Percentiles rank a stretch among this genome's conserved stretches.
Evolutionary conservation across 1,140 invertebrate species (phyloP).

Genomic region (Drosophila gunungcola): DNA sequence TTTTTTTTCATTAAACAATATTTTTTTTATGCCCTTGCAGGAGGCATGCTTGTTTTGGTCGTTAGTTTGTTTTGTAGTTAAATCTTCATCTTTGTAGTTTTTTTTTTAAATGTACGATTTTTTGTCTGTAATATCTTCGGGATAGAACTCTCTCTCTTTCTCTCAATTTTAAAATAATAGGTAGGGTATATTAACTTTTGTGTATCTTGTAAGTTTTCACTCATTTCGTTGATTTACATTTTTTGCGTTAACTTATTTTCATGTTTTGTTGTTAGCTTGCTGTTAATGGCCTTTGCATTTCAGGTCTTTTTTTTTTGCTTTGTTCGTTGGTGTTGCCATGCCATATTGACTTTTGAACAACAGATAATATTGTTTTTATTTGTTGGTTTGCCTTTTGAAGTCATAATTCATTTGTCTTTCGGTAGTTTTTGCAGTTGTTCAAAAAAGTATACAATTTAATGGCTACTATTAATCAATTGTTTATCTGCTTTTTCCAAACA

Average conservation of each 20-base stretch:
- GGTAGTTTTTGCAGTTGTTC: slow-evolving; percentile 7
- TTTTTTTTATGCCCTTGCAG: not conserved
- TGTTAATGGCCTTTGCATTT: slow-evolving; percentile 57
- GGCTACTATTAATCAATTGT: slow-evolving; percentile 12
- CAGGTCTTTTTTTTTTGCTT: not conserved
- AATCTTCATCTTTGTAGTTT: not conserved
- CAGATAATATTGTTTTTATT: slow-evolving; percentile 27
- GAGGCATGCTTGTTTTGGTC: too few relatives aligned
- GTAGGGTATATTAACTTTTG: not conserved
- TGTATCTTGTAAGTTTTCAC: slow-evolving; percentile 1
- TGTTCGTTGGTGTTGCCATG: not conserved
- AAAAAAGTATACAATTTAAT: slow-evolving; percentile 25
- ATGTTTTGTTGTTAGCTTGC: slow-evolving; percentile 29
- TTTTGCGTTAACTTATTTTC: slow-evolving; percentile 21
- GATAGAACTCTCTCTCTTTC: not conserved
- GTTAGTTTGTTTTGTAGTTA: too few relatives aligned
- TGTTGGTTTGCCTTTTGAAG: slow-evolving; percentile 46
- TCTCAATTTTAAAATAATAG: not conserved
- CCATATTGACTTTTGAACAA: slow-evolving; percentile 50
- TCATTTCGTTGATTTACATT: slow-evolving; percentile 22
- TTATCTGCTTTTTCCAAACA: not conserved
- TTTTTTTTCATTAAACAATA: not conserved
- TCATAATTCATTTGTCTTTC: slow-evolving; percentile 61
- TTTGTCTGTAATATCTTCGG: too few relatives aligned
- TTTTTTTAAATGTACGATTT: not conserved